Percentiles rank a stretch among this genome's conserved stretches.
These are phyloP conservation scores for Idaea aversata DNA, from an alignment of 2,888 invertebrate genomes.

Conservation along the genomic window DNA sequence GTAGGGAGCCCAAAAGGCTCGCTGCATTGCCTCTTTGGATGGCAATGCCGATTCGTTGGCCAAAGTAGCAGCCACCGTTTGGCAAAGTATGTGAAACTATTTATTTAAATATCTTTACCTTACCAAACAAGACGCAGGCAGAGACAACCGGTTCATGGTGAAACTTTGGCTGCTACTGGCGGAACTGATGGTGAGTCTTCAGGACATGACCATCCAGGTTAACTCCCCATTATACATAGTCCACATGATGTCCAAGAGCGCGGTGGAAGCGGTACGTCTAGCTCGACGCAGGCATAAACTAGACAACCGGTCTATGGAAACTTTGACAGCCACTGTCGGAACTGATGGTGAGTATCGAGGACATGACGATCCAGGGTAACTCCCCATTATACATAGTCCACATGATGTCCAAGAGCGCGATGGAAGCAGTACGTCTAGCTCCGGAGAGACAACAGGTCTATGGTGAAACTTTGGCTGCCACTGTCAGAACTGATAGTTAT, in stretches of 20 bases:
- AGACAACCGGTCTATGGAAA: conserved; percentile 92
- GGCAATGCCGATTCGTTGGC: too few relatives aligned
- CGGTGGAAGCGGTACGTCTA: conserved; percentile 85
- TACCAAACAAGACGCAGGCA: conserved; percentile 64
- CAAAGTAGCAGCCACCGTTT: too few relatives aligned
- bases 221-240: conserved; percentile 90
- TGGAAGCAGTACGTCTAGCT: too few relatives aligned
- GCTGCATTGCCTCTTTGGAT: too few relatives aligned
- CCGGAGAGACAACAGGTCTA: too few relatives aligned
- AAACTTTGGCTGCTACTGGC: conserved; percentile 90
- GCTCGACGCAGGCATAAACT: conserved; percentile 83
- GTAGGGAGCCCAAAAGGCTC: too few relatives aligned
- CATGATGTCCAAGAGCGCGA: too few relatives aligned
- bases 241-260: conserved; percentile 98
- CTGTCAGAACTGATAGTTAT: too few relatives aligned
- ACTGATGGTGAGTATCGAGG: conserved; percentile 70
- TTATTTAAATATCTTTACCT: too few relatives aligned
- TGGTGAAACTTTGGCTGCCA: too few relatives aligned
- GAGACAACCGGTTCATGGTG: conserved; percentile 90
- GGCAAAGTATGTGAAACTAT: too few relatives aligned
- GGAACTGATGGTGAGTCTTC: conserved; percentile 76
- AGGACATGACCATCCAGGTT: neutral
- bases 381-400: too few relatives aligned
- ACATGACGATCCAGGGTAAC: neutral
- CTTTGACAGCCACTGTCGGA: conserved; percentile 88